A percentile compares a stretch with the other conserved stretches of the same genome.
Evolutionary conservation across 2,113 vertebrate species (phyloP).

Genomic region (Baryphthengus martii): DNA sequence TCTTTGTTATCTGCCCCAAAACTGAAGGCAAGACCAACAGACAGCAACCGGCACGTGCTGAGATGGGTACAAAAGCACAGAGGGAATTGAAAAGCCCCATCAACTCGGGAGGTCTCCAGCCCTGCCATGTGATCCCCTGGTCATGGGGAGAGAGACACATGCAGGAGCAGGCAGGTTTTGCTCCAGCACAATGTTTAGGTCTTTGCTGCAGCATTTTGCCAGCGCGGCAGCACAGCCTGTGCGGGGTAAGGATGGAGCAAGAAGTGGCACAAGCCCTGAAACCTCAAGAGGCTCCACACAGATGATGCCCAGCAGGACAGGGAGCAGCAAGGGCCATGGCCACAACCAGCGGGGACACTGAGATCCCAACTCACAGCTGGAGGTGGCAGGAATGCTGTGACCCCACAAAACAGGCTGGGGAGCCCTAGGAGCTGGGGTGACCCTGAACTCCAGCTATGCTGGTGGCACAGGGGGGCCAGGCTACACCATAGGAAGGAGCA

Average conservation of each 20-base stretch:
- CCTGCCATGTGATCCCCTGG: background rate
- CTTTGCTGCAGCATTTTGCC: background rate
- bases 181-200: background rate
- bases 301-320: background rate
- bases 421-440: background rate
- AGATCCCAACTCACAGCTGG: background rate
- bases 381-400: background rate
- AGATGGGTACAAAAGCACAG: background rate
- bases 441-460: background rate
- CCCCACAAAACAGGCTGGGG: background rate
- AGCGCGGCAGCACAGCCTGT: background rate
- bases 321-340: accelerated
- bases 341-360: accelerated
- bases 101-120: background rate
- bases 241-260: background rate
- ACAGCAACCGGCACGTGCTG: background rate
- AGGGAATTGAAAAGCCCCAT: background rate
- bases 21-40: background rate
- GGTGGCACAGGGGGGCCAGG: background rate
- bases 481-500: accelerated
- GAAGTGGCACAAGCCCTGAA: background rate
- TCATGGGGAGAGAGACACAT: background rate
- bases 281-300: accelerated
- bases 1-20: background rate
- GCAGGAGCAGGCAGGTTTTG: background rate